Conservation (phyloP, 1,140 invertebrate genomes). For the Neotoxoptera formosana region DNA sequence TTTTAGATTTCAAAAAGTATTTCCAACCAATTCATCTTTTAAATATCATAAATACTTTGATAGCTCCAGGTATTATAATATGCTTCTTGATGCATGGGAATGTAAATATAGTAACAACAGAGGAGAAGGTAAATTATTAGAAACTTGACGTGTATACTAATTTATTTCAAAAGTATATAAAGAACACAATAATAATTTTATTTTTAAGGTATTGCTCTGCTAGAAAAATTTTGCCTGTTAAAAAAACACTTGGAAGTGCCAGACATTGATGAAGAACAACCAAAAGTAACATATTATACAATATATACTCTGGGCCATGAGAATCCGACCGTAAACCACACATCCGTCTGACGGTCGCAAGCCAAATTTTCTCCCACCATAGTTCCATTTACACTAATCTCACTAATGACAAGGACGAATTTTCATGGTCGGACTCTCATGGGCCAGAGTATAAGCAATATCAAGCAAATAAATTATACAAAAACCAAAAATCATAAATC, state of each 20-base stretch:
- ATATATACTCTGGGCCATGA: no score
- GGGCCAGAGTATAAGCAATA: no score
- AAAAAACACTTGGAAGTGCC: slow-evolving; percentile 42
- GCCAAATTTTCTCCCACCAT: no score
- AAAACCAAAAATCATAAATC: neutral
- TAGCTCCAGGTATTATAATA: slow-evolving; percentile 88
- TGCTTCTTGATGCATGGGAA: slow-evolving; percentile 94
- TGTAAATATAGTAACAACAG: slow-evolving; percentile 73
- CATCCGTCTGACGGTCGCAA: no score
- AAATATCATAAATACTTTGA: slow-evolving; percentile 87
- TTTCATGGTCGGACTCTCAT: no score
- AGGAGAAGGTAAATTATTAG: slow-evolving; percentile 67
- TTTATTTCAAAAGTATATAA: neutral
- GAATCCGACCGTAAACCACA: no score
- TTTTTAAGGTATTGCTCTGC: slow-evolving; percentile 29
- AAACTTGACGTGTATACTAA: neutral
- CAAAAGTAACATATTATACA: slow-evolving; percentile 18
- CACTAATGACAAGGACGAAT: no score
- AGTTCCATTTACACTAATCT: no score
- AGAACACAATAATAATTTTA: neutral
- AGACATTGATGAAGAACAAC: neutral
- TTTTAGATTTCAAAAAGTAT: slow-evolving; percentile 81
- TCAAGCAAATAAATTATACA: no score
- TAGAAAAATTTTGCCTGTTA: slow-evolving; percentile 36
- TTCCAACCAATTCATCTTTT: slow-evolving; percentile 80